Percentiles rank a stretch among this genome's conserved stretches.
Evolutionary conservation across 2,888 invertebrate genomes (phyloP).

Genomic region (Ormyrus pomaceus): DNA sequence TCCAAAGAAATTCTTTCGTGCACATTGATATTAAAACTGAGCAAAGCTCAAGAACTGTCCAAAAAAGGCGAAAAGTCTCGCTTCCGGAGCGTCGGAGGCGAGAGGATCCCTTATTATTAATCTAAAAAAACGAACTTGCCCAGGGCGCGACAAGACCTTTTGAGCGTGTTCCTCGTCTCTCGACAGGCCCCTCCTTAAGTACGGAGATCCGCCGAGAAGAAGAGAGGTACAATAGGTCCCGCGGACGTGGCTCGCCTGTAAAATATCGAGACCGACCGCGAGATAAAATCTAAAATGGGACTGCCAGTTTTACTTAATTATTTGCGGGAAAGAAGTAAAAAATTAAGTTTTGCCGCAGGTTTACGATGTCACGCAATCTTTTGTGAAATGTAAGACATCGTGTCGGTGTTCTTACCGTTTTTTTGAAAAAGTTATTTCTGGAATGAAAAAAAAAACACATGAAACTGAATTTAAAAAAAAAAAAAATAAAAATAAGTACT

Average conservation of each 20-base stretch:
- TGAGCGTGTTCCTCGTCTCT: conserved; percentile 11
- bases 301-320: background rate
- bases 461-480: no score
- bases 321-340: background rate
- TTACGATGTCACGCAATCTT: no score
- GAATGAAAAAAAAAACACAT: no score
- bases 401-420: no score
- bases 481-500: no score
- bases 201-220: background rate
- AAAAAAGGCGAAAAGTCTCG: no score
- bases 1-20: no score
- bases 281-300: conserved; percentile 14
- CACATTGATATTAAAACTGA: no score
- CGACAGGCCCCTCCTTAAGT: background rate
- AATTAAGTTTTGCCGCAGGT: background rate
- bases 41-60: no score
- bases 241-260: background rate
- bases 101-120: background rate
- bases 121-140: background rate
- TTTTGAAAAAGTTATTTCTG: no score
- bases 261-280: conserved; percentile 4
- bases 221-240: background rate
- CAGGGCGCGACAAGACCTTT: background rate
- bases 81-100: background rate
- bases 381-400: no score